Base-by-base conservation (phyloP, 1,140 invertebrate genomes). In the Drosophila arawakana region DNA sequence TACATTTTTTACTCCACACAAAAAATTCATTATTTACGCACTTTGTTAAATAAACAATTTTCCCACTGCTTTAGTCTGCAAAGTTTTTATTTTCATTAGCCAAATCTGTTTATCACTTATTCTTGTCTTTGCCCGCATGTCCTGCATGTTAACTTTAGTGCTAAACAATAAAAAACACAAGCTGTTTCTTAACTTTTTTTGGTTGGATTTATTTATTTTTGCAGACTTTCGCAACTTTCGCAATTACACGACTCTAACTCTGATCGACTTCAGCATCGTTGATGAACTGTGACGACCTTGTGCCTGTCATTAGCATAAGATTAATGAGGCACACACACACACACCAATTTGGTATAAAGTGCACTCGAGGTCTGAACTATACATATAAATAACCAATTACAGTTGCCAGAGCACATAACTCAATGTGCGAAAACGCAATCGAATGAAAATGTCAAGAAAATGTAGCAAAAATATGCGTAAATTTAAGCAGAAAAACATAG, bases 401-500 rank as follows among this genome's bases (percentile, higher is more conserved):
- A 58, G 39, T 3, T 71, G 55, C 44, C 66, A 18, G 30, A 35
- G 43, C 25, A 30, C 25, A 54, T 50, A 66, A 54, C 47, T 74
- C 72, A 74, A 66, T 34, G 47, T 44, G 34, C 25, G 34, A 55
- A 50, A 39, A 54, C 47, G 15, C 73, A 80, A 66, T 83, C 55
- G 72, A 55, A 58, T 67, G 60, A 76, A 85, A 85, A 73, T 54
- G 71, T 71, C 65, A 73, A 79, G 68, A 85, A 85, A 82, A 81
- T 67, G 39, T 61, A 41, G 37, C 35, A 41, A 63, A 78, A 81
- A 76, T 55, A 50, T 43, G 71, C 47, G 30, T 52, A 66, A 80
- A 80, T 73, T 71, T 74, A 81, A 78, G 69, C 60, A 50, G 50
- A 18, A 47, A 15, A 44, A 18, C 8, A 52, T 7, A 15, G 35